phyloP scores from a whole-genome alignment of 2,888 invertebrate genomes.

The Laothoe populi region DNA sequence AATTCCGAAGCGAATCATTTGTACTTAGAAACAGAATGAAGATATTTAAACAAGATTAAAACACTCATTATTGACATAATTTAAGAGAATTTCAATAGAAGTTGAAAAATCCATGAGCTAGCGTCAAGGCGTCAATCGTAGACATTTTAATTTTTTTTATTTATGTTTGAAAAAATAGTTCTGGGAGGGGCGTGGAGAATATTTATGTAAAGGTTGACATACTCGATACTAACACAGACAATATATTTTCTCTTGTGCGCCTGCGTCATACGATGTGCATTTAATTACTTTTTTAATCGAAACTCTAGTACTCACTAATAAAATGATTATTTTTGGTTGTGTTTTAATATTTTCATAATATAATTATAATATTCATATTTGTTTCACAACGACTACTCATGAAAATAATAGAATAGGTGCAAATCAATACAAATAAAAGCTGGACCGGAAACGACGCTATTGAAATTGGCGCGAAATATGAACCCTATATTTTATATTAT shows the following conservation, averaged over 20 bases:
- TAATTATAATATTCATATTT: background rate
- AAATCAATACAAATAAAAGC: too few species aligned
- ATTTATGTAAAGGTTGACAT: slow-evolving; percentile 23
- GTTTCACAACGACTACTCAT: background rate
- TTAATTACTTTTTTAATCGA: background rate
- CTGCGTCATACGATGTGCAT: slow-evolving; percentile 9
- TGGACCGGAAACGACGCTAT: slow-evolving; percentile 12
- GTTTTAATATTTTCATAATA: background rate
- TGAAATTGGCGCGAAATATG: slow-evolving; percentile 6
- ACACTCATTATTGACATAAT: slow-evolving; percentile 42
- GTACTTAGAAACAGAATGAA: slow-evolving; percentile 35
- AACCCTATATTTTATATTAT: background rate
- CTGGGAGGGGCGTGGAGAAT: slow-evolving; percentile 15
- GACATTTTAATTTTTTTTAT: slow-evolving; percentile 50
- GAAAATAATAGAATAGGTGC: too few species aligned
- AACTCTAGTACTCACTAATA: background rate
- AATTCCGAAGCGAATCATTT: slow-evolving; percentile 55
- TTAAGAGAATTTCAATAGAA: slow-evolving; percentile 38
- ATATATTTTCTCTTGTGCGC: slow-evolving; percentile 9
- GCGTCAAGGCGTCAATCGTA: slow-evolving; percentile 79
- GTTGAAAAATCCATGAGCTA: slow-evolving; percentile 58
- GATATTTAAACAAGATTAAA: slow-evolving; percentile 10
- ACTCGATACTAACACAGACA: slow-evolving; percentile 24
- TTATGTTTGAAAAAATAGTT: slow-evolving; percentile 27
- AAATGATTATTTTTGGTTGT: background rate